Base-by-base conservation (phyloP, 2,888 invertebrate genomes). In the Anticlea derivata region DNA sequence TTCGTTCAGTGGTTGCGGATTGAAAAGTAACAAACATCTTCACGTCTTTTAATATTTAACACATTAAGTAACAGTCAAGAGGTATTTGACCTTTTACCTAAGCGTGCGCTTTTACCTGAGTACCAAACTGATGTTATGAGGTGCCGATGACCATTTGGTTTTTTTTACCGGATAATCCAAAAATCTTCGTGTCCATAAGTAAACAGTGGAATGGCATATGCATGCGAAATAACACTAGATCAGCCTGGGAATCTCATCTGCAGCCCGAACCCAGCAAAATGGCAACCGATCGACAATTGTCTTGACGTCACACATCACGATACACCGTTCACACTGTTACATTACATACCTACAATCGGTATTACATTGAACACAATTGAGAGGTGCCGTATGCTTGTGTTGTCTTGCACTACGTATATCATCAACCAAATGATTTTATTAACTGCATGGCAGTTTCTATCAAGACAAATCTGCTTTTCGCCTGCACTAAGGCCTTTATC, bases 291-390 rank as follows among this genome's bases (percentile, higher is more conserved):
- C 77, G 80, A 77, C 83, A 83, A 81, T 78, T 76, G 80, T 72
- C 69, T 65, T 78, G 80, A 77, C 82, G 78, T 73, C 74, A 75
- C 75, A 74, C 75, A 71, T 80, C 84, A 82, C 82, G 83, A 80
- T 79, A 62, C 61, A 55, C 66, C 66, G 73, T 86, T 86, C 86
- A 83, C 86, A 86, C 86, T 86, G 76, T 76, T 71, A 67, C 64
- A 49, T n/a, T n/a, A n/a, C n/a, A n/a, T n/a, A n/a, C n/a, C n/a
- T 63, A 70, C 69, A 33, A 38, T 45, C 41, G 37, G 38, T 43
- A 26, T 26, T 41, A 44, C 34, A 53, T 39, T 61, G 56, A 53
- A 60, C 61, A 63, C 51, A 7, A 24, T 30, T 33, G 5, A 22
- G 12, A 35, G 38, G 24, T 27, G 6, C 47, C 31, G 5, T 11